phyloP scores from a whole-genome alignment of 2,888 invertebrate species.

The Drosophila trichaetosa region DNA sequence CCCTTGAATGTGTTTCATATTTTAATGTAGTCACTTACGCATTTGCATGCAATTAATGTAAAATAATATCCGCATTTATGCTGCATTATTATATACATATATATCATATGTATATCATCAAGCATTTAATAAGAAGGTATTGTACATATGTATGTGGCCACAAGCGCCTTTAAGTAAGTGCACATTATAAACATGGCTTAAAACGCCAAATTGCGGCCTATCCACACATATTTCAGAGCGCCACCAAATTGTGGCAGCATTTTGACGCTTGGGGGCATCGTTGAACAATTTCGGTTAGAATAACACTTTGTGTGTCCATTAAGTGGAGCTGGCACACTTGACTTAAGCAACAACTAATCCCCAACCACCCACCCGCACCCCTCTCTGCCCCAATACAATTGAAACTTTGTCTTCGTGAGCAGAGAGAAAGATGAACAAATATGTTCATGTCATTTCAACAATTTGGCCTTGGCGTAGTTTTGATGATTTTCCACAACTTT shows the following conservation, averaged over 20 bases:
- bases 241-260: slow-evolving; percentile 16
- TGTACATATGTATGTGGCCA: slow-evolving; percentile 35
- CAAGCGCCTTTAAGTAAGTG: slow-evolving; percentile 39
- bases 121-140: slow-evolving; percentile 18
- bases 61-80: slow-evolving; percentile 47
- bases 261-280: slow-evolving; percentile 11
- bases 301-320: slow-evolving; percentile 18
- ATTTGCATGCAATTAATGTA: slow-evolving; percentile 65
- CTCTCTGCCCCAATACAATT: not conserved
- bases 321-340: slow-evolving; percentile 12
- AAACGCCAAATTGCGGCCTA: not conserved
- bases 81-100: slow-evolving; percentile 30
- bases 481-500: slow-evolving; percentile 18
- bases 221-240: not conserved
- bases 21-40: slow-evolving; percentile 61
- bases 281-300: slow-evolving; percentile 25
- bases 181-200: slow-evolving; percentile 53
- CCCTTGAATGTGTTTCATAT: slow-evolving; percentile 24
- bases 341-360: not conserved
- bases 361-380: not conserved
- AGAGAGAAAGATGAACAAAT: slow-evolving; percentile 2
- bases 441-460: slow-evolving; percentile 5
- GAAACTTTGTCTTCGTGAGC: slow-evolving; percentile 20
- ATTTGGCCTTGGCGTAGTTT: slow-evolving; percentile 13
- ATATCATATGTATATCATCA: not conserved